phyloP scores from a whole-genome alignment of 2,113 vertebrate species.

The Daphoenositta chrysoptera region DNA sequence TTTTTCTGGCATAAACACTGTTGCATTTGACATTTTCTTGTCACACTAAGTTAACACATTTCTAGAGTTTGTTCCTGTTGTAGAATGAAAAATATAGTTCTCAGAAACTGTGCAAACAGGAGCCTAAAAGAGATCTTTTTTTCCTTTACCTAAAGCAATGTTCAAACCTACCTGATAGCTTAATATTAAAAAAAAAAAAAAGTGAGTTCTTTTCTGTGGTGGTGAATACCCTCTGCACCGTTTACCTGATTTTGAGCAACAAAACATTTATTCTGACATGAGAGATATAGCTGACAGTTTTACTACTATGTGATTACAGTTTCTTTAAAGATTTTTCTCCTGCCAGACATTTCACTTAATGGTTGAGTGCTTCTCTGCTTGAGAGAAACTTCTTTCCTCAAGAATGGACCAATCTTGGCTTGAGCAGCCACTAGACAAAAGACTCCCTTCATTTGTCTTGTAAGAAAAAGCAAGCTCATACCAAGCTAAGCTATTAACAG shows the following conservation, averaged over 20 bases:
- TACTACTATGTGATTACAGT: not conserved
- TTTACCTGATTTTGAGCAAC: not conserved
- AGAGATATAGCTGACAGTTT: not conserved
- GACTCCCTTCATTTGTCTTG: not conserved
- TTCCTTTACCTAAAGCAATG: not conserved
- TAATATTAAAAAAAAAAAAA: not conserved
- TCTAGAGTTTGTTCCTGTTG: not conserved
- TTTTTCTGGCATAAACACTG: not conserved
- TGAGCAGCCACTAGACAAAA: not conserved
- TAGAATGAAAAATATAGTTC: not conserved
- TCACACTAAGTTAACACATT: not conserved
- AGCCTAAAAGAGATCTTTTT: not conserved
- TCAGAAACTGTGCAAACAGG: not conserved
- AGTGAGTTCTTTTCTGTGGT: not conserved
- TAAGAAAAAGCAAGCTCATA: not conserved
- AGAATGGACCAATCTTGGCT: not conserved
- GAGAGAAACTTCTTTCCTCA: not conserved
- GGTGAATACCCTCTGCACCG: fast-evolving
- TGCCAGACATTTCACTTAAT: not conserved
- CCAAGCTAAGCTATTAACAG: not conserved
- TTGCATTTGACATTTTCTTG: not conserved
- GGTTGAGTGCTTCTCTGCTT: not conserved
- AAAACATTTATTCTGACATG: not conserved
- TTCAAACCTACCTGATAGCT: not conserved
- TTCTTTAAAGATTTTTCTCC: not conserved